A percentile compares a stretch with the other conserved stretches of the same genome.
These are phyloP conservation scores for Butorides virescens DNA, from an alignment of 2,113 vertebrate species.

Conservation along the genomic window DNA sequence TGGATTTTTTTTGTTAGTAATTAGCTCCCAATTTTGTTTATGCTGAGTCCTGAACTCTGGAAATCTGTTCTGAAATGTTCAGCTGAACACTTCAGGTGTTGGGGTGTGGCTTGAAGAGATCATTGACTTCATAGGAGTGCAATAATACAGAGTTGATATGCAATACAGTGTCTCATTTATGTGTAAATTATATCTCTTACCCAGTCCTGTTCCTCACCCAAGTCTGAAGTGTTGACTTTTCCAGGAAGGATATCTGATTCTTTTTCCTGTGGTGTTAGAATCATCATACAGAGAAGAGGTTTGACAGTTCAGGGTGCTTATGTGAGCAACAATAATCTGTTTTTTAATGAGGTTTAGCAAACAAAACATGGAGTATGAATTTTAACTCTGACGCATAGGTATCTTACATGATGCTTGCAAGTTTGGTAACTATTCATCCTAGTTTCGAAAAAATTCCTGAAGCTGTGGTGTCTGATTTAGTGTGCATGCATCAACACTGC, in stretches of 20 bases:
- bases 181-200: background rate
- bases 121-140: background rate
- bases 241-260: background rate
- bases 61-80: background rate
- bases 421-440: background rate
- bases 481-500: background rate
- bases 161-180: background rate
- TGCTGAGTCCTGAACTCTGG: background rate
- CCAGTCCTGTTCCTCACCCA: background rate
- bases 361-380: background rate
- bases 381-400: background rate
- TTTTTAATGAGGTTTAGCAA: background rate
- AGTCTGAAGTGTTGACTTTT: background rate
- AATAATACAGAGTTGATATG: background rate
- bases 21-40: background rate
- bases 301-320: background rate
- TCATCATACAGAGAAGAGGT: background rate
- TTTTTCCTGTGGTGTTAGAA: background rate
- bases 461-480: background rate
- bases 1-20: background rate
- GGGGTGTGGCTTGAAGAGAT: background rate
- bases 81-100: background rate
- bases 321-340: background rate
- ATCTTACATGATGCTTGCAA: background rate
- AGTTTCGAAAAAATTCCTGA: background rate